Evolutionary conservation across 2,113 vertebrate genomes (phyloP).

Genomic region (Sturnus vulgaris): DNA sequence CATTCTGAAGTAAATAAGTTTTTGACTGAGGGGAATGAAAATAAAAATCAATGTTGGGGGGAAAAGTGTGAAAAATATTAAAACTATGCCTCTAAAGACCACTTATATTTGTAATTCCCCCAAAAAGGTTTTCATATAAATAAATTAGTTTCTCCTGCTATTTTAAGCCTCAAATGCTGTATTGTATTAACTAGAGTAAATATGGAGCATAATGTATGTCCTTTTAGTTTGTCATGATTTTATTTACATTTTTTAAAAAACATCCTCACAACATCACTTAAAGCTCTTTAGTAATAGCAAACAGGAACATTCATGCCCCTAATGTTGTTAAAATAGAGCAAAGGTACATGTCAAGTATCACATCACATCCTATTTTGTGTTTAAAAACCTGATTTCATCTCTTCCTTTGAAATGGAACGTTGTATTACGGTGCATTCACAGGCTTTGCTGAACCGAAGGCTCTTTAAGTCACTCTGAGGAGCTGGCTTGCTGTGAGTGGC

Average conservation of each 20-base stretch:
- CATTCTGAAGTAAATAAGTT: not conserved
- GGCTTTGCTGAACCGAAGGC: not conserved
- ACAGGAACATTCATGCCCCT: not conserved
- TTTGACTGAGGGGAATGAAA: not conserved
- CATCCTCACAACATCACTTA: not conserved
- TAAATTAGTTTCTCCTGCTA: not conserved
- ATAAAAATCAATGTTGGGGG: not conserved
- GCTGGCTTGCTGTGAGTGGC: not conserved
- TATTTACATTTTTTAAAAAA: not conserved
- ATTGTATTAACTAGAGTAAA: not conserved
- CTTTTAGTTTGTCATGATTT: not conserved
- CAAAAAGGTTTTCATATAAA: not conserved
- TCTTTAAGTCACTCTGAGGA: not conserved
- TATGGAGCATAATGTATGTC: not conserved
- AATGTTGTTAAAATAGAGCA: not conserved
- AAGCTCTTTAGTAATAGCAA: not conserved
- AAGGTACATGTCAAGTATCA: not conserved
- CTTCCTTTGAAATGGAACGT: not conserved
- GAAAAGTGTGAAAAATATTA: not conserved
- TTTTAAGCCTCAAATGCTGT: not conserved
- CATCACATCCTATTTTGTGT: not conserved
- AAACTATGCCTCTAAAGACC: not conserved
- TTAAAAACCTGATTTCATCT: not conserved
- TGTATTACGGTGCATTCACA: rapidly evolving
- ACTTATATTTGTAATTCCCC: not conserved